These are phyloP conservation scores for Thrips palmi DNA, from an alignment of 1,140 invertebrate genomes.

Conservation along the genomic window DNA sequence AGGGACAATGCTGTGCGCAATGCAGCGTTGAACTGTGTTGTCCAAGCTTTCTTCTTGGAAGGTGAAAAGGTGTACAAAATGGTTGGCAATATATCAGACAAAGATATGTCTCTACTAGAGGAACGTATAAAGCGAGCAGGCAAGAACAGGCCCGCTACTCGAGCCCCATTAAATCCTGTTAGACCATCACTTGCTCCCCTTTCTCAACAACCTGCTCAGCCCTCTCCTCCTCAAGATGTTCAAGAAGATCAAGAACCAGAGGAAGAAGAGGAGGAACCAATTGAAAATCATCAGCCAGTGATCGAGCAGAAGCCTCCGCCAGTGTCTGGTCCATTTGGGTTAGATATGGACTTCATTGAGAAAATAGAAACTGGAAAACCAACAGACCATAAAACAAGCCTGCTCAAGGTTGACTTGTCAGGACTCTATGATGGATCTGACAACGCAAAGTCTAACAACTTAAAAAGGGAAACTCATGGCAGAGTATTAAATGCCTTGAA, in stretches of 20 bases:
- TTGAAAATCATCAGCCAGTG: background rate
- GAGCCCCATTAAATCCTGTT: constrained; percentile 7
- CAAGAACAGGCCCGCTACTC: constrained; percentile 34
- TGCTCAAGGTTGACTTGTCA: too few relatives aligned
- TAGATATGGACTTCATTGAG: constrained; percentile 13
- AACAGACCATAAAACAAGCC: too few relatives aligned
- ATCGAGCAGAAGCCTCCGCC: constrained; percentile 5
- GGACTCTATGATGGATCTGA: too few relatives aligned
- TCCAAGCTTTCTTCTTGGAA: constrained; percentile 75
- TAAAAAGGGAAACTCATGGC: too few relatives aligned
- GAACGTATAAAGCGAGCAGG: constrained; percentile 82
- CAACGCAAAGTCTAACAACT: too few relatives aligned
- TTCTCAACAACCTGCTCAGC: background rate
- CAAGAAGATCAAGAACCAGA: constrained; percentile 5
- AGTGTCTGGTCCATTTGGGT: constrained; percentile 10
- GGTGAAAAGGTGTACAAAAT: constrained; percentile 83
- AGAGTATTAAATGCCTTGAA: too few relatives aligned
- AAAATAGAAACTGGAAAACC: constrained; percentile 13
- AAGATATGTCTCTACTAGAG: constrained; percentile 82
- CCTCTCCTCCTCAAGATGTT: constrained; percentile 1
- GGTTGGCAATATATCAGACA: constrained; percentile 84
- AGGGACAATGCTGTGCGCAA: constrained; percentile 90
- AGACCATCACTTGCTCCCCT: background rate
- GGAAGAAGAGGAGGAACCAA: constrained; percentile 8
- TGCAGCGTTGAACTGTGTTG: constrained; percentile 85